Percentiles rank a stretch among this genome's conserved stretches.
phyloP scores from a whole-genome alignment of 2,888 invertebrate species.

The Amblyjoppa fuscipennis region DNA sequence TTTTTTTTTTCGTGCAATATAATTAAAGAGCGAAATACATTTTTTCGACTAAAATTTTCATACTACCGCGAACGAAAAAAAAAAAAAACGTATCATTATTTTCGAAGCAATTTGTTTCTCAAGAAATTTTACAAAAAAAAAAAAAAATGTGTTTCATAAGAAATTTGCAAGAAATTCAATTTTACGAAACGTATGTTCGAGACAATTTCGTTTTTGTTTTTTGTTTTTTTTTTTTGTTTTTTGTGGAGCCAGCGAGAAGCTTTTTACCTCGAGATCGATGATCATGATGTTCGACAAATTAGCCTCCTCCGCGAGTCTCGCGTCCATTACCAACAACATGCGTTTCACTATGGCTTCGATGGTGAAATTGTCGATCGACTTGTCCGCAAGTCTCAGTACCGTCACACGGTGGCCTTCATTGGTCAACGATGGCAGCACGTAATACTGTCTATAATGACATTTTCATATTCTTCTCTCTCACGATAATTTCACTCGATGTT shows the following conservation, averaged over 20 bases:
- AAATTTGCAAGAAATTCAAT: neutral
- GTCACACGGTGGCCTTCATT: conserved; percentile 83
- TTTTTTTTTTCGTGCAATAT: too few relatives aligned
- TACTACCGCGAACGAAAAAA: too few relatives aligned
- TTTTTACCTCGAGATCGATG: conserved; percentile 82
- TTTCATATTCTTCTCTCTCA: neutral
- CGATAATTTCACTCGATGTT: too few relatives aligned
- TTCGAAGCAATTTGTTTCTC: too few relatives aligned
- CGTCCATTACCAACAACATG: conserved; percentile 82
- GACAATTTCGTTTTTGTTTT: too few relatives aligned
- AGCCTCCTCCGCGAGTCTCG: conserved; percentile 80
- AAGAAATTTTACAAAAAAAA: too few relatives aligned
- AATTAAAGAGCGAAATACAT: too few relatives aligned
- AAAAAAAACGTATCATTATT: too few relatives aligned
- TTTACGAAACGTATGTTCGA: too few relatives aligned
- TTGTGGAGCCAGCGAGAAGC: neutral
- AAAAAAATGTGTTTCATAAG: too few relatives aligned
- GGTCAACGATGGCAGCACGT: conserved; percentile 81
- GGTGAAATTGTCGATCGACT: conserved; percentile 79
- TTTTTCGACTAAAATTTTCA: too few relatives aligned
- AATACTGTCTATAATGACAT: conserved; percentile 77
- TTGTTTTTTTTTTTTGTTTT: too few relatives aligned
- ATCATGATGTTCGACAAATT: conserved; percentile 82
- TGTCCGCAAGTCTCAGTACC: conserved; percentile 78
- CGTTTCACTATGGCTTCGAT: conserved; percentile 79